These are phyloP conservation scores for Clarias fuscus DNA, from an alignment of 2,797 vertebrate species.

Conservation along the genomic window DNA sequence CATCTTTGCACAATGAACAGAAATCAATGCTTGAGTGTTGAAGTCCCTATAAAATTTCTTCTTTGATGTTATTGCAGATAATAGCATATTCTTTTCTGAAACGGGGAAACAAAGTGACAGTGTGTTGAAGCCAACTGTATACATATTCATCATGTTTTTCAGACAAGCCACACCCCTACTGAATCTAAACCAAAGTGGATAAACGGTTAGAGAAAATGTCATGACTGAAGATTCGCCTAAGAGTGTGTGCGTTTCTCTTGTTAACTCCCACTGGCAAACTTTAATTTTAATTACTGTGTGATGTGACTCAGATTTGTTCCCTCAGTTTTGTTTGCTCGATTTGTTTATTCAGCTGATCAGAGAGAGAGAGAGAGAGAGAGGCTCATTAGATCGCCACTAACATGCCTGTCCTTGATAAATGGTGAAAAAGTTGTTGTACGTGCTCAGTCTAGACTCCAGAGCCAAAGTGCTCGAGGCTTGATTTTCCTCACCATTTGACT, in stretches of 20 bases:
- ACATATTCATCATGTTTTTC: neutral
- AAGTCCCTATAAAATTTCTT: neutral
- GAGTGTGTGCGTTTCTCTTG: neutral
- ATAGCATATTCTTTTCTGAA: neutral
- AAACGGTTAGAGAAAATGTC: neutral
- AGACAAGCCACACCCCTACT: neutral
- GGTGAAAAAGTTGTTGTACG: neutral
- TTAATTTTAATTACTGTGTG: constrained; percentile 44
- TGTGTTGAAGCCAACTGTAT: neutral
- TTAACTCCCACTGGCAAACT: neutral
- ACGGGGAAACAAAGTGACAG: neutral
- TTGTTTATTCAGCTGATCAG: neutral
- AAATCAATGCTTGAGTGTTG: neutral
- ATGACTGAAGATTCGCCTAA: neutral
- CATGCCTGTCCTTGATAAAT: neutral
- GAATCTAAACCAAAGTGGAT: neutral
- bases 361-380: neutral
- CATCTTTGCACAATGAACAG: neutral
- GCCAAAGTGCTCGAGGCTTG: neutral
- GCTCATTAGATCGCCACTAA: neutral
- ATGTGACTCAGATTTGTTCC: neutral
- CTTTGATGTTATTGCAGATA: neutral
- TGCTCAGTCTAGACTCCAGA: neutral
- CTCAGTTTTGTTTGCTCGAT: neutral
- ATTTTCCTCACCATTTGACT: constrained; percentile 34